These are phyloP conservation scores for Callyntrura guangdongensis DNA, from an alignment of 2,888 invertebrate genomes.

Conservation along the genomic window DNA sequence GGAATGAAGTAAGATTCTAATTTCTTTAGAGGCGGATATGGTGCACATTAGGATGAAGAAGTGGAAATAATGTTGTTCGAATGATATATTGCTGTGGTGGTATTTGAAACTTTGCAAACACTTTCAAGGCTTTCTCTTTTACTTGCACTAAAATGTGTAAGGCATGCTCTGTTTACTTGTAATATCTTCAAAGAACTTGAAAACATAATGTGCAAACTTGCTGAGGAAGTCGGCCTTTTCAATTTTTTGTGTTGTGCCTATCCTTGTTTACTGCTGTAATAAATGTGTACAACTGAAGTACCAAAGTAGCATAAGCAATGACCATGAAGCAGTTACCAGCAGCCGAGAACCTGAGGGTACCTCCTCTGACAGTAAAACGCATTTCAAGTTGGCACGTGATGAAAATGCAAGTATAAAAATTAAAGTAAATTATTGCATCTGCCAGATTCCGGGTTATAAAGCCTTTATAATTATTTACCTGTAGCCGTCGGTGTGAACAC, in stretches of 20 bases:
- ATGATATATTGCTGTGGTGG: constrained; percentile 70
- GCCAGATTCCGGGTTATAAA: too few relatives aligned
- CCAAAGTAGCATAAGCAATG: neutral
- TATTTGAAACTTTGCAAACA: constrained; percentile 72
- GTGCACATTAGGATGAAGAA: constrained; percentile 43
- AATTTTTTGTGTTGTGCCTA: constrained; percentile 15
- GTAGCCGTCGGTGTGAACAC: too few relatives aligned
- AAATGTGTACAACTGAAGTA: neutral
- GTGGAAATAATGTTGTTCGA: constrained; percentile 51
- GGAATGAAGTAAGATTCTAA: neutral
- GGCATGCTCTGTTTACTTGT: constrained; percentile 67
- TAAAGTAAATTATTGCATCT: too few relatives aligned
- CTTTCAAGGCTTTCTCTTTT: constrained; percentile 64
- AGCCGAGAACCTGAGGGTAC: too few relatives aligned
- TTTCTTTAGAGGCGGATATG: constrained; percentile 44
- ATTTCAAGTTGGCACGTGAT: too few relatives aligned
- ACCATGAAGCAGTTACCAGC: too few relatives aligned
- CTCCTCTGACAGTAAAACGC: too few relatives aligned
- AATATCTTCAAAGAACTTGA: constrained; percentile 7
- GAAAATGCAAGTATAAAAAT: too few relatives aligned
- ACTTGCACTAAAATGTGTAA: constrained; percentile 37
- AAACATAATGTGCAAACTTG: constrained; percentile 2
- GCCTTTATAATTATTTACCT: too few relatives aligned
- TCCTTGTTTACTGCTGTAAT: too few relatives aligned
- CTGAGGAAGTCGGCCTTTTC: neutral